phyloP scores from a whole-genome alignment of 2,113 vertebrate genomes.

The Arizona elegans region DNA sequence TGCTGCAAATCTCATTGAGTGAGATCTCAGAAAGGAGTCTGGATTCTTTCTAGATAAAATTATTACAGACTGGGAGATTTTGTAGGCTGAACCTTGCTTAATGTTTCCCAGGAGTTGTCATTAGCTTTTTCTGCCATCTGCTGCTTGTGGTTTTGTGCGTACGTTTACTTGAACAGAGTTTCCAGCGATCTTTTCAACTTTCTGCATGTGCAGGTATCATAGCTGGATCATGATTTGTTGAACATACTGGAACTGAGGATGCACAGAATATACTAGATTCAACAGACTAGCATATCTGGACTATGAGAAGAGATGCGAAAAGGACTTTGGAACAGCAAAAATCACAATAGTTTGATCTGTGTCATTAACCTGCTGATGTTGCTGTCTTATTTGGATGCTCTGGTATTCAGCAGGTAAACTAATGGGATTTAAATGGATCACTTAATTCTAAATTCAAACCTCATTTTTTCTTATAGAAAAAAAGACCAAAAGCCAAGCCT shows the following conservation, averaged over 20 bases:
- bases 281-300: no score
- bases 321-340: no score
- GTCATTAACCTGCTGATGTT: not conserved
- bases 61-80: not conserved
- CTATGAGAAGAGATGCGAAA: no score
- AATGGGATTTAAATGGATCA: not conserved
- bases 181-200: not conserved
- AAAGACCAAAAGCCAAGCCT: no score
- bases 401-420: not conserved
- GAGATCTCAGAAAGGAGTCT: not conserved
- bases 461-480: no score
- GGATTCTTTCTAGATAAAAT: not conserved
- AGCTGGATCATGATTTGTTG: not conserved
- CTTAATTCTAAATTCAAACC: no score
- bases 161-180: no score
- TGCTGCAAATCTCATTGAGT: not conserved
- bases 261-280: not conserved
- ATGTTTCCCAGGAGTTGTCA: no score
- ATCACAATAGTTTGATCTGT: no score
- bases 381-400: not conserved
- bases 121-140: not conserved
- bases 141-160: not conserved
- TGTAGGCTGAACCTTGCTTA: no score
- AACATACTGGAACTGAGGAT: not conserved
- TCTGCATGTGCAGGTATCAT: not conserved